Conservation (phyloP, 2,888 invertebrate species). For the Hydrotaea diabolus region DNA sequence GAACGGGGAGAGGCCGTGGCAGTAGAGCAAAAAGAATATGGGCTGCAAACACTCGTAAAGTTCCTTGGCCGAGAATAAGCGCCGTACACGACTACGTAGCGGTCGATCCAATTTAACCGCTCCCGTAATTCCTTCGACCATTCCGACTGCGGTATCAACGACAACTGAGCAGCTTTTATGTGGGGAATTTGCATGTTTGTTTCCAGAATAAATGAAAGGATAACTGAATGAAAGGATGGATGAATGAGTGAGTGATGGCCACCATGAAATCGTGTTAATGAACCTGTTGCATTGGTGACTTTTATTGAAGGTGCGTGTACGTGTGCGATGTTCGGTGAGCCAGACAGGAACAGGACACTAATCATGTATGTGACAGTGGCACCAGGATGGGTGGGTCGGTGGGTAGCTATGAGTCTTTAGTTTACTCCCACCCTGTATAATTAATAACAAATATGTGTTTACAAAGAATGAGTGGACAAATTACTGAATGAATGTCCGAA, state of each 20-base stretch:
- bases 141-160: constrained; percentile 67
- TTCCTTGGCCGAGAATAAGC: constrained; percentile 74
- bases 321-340: background rate
- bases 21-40: constrained; percentile 74
- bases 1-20: constrained; percentile 78
- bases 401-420: background rate
- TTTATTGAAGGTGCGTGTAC: background rate
- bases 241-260: background rate
- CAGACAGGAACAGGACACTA: background rate
- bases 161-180: constrained; percentile 70
- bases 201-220: background rate
- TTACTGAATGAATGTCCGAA: background rate
- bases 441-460: constrained; percentile 5
- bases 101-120: constrained; percentile 44
- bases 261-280: background rate
- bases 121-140: constrained; percentile 67
- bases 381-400: background rate
- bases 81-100: constrained; percentile 67
- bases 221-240: background rate
- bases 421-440: constrained; percentile 24
- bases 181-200: constrained; percentile 46
- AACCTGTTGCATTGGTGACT: constrained; percentile 28
- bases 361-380: background rate
- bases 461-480: background rate
- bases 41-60: constrained; percentile 77